Conservation (phyloP, 2,113 vertebrate genomes). For the Crotalus helleri region DNA sequence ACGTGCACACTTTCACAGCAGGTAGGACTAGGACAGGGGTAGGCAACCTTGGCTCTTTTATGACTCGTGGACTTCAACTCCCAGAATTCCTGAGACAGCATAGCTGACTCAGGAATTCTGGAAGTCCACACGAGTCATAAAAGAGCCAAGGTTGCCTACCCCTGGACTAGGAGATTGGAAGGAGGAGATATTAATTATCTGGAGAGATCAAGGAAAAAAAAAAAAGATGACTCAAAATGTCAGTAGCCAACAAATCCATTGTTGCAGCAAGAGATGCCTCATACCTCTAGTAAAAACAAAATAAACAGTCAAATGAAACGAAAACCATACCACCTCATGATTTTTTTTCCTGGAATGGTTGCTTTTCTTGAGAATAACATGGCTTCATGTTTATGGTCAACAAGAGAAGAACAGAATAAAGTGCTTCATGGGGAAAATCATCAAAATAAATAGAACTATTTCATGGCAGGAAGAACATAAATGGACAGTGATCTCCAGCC, state of each 20-base stretch:
- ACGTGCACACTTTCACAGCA: conserved; percentile 47
- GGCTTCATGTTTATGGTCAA: conserved; percentile 63
- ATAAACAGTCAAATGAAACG: conserved; percentile 35
- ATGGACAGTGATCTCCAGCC: conserved; percentile 52
- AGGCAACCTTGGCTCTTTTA: no score
- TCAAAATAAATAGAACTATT: conserved; percentile 78
- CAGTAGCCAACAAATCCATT: conserved; percentile 45
- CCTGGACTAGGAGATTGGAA: background rate
- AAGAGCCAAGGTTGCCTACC: no score
- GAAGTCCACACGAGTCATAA: no score
- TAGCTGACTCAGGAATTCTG: no score
- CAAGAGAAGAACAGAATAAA: conserved; percentile 70
- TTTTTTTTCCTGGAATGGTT: conserved; percentile 58
- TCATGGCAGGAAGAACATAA: conserved; percentile 68
- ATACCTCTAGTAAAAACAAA: conserved; percentile 52
- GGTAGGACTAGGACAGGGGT: background rate
- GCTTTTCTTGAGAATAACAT: conserved; percentile 47
- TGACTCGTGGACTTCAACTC: no score
- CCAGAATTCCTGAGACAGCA: no score
- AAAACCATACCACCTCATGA: conserved; percentile 1
- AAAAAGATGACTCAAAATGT: conserved; percentile 12
- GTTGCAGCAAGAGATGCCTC: conserved; percentile 44
- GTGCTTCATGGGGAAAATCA: conserved; percentile 74
- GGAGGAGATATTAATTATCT: conserved; percentile 39
- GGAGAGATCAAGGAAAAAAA: conserved; percentile 43